These are phyloP conservation scores for Eudemis profundana DNA, from an alignment of 2,888 invertebrate genomes.

Conservation along the genomic window DNA sequence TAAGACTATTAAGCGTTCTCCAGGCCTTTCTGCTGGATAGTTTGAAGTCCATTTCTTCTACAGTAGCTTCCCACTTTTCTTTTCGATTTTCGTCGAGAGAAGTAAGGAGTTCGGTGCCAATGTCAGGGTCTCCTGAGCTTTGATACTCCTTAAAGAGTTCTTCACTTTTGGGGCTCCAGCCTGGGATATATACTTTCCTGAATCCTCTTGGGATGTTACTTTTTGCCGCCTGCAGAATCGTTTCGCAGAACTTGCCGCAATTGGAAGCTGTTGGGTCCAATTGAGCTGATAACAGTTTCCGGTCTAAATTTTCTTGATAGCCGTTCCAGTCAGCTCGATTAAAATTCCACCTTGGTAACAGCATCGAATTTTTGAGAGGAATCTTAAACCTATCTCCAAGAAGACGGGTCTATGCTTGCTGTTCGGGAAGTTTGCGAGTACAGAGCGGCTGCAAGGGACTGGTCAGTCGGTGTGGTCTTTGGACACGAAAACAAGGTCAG, in stretches of 20 bases:
- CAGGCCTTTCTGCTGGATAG: constrained; percentile 1
- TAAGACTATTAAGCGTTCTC: constrained; percentile 4
- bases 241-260: background rate
- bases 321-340: too few relatives aligned
- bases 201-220: too few relatives aligned
- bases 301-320: background rate
- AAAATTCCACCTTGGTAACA: constrained; percentile 8
- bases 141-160: background rate
- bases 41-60: background rate
- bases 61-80: background rate
- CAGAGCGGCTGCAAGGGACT: background rate
- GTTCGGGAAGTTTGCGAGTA: constrained; percentile 1
- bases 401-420: too few relatives aligned
- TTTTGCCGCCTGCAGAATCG: too few relatives aligned
- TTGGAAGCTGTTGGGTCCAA: background rate
- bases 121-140: background rate
- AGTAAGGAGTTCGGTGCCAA: background rate
- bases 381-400: constrained; percentile 7
- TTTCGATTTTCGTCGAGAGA: background rate
- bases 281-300: background rate
- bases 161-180: background rate
- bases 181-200: too few relatives aligned
- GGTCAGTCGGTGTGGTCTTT: background rate
- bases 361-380: constrained; percentile 3
- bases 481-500: background rate